A percentile compares a stretch with the other conserved stretches of the same genome.
phyloP scores from a whole-genome alignment of 2,888 invertebrate genomes.

The Cryptocephalus moraei region DNA sequence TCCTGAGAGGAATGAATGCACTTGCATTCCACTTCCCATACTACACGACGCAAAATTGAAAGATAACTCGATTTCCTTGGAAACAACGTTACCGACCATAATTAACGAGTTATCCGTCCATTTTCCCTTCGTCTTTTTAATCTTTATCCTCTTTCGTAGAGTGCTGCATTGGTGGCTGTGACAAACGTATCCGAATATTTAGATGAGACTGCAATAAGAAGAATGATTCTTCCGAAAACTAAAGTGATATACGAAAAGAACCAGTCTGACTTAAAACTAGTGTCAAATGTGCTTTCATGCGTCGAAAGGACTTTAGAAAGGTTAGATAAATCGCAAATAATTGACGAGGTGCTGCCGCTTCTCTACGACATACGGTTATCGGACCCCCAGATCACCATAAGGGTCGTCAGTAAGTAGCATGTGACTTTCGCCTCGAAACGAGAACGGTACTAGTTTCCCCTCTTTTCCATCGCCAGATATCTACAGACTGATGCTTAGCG shows the following conservation, averaged over 20 bases:
- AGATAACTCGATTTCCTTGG: neutral
- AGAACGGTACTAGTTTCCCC: neutral
- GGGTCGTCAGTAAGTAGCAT: conserved; percentile 82
- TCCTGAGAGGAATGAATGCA: neutral
- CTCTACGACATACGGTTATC: conserved; percentile 75
- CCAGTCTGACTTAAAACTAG: conserved; percentile 67
- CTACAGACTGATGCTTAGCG: conserved; percentile 81
- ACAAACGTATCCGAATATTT: conserved; percentile 76
- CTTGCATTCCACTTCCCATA: neutral
- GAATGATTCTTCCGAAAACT: conserved; percentile 74
- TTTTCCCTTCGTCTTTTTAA: too few relatives aligned
- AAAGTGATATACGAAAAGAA: conserved; percentile 72
- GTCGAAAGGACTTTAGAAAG: conserved; percentile 73
- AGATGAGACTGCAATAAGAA: conserved; percentile 69
- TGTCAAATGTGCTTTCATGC: conserved; percentile 67
- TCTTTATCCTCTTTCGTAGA: conserved; percentile 43
- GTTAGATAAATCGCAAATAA: conserved; percentile 76
- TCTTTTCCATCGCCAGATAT: conserved; percentile 56
- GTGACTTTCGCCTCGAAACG: too few relatives aligned
- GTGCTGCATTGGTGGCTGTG: conserved; percentile 79
- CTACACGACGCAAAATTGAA: neutral
- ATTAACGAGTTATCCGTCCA: too few relatives aligned
- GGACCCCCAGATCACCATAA: conserved; percentile 80
- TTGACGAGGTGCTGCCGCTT: conserved; percentile 84
- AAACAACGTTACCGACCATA: too few relatives aligned